Evolutionary conservation across 2,888 invertebrate species (phyloP).

Genomic region (Spisula solida): DNA sequence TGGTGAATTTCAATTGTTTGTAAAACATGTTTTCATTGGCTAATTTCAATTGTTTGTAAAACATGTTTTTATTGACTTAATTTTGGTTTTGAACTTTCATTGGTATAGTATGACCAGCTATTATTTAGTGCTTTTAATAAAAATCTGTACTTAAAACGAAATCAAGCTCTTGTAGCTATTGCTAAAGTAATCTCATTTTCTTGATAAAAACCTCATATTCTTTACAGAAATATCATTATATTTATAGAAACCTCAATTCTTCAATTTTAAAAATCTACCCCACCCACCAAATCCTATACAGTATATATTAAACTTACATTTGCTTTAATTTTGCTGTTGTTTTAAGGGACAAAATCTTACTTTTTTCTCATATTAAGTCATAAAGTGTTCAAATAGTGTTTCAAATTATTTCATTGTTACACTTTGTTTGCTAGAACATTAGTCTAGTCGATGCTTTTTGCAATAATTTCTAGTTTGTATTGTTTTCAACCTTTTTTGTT

Average conservation of each 20-base stretch:
- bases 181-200: not conserved
- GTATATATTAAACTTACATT: not conserved
- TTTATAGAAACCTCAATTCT: not conserved
- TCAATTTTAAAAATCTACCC: not conserved
- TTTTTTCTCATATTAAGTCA: not conserved
- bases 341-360: not conserved
- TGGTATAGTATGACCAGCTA: too few relatives aligned
- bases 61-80: too few relatives aligned
- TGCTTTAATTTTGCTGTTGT: not conserved
- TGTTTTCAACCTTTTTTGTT: not conserved
- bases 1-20: too few relatives aligned
- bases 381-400: slow-evolving; percentile 2
- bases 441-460: slow-evolving; percentile 17
- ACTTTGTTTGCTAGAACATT: not conserved
- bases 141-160: too few relatives aligned
- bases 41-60: too few relatives aligned
- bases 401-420: not conserved
- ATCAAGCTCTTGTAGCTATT: too few relatives aligned
- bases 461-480: slow-evolving; percentile 10
- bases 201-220: too few relatives aligned
- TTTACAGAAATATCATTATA: too few relatives aligned
- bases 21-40: too few relatives aligned
- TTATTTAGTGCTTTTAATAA: too few relatives aligned
- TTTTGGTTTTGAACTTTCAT: too few relatives aligned
- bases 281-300: not conserved